Evolutionary conservation across 2,888 invertebrate genomes (phyloP), one percentile per base, ranked within the genome.

Genomic region (Dynastes tityus): DNA sequence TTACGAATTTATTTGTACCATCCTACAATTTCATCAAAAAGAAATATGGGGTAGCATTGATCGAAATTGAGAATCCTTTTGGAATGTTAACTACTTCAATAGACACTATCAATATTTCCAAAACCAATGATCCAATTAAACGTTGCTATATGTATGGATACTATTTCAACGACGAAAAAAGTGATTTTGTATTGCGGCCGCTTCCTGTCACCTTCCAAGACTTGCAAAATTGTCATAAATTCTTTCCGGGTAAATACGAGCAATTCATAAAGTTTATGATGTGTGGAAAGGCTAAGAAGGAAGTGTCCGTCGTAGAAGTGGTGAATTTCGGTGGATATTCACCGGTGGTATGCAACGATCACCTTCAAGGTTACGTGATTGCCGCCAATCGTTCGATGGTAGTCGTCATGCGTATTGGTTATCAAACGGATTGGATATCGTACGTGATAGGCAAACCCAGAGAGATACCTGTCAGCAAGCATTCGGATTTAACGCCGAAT

Each of bases 371-470:
- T 3, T 67, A 49, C 22, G 67, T 67, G 6, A n/a, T 67, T 2
- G 49, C 45, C 27, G 40, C 67, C 1, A 67, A 67, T 49, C 45
- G 6, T 11, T n/a, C 67, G 2, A 27, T 4, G 22, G 11, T 67
- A 32, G 49, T 49, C 16, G 22, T 49, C 8, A 9, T 49, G 22
- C 16, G 27, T 9, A 45, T 67, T 22, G 22, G 16, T 8, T 22
- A 11, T 49, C 67, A 67, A 22, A n/a, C 6, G 16, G 49, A 45
- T 11, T 67, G 67, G 67, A 67, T 67, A 49, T 16, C 1, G 8
- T 67, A 4, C 16, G 9, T 58, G 9, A 9, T 73, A 11, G 11
- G 6, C 1, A 27, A 29, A 13, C 63, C 8, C 2, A 45, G 45
- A 45, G 8, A 45, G 8, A 45, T 45, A 45, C 45, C 9, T 8